Evolutionary conservation across 2,888 invertebrate genomes (phyloP).

Genomic region (Heliconius aoede): DNA sequence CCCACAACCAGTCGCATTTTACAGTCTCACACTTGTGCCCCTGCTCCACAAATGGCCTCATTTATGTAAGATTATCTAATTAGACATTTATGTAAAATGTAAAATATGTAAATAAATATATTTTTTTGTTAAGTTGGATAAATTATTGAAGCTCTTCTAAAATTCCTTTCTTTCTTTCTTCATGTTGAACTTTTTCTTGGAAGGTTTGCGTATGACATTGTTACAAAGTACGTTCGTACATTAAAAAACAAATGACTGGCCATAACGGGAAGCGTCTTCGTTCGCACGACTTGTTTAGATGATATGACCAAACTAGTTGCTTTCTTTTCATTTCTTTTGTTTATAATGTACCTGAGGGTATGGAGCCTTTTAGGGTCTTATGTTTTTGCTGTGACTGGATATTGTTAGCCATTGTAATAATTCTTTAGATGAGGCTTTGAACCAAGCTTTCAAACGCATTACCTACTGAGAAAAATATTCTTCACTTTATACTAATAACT

Average conservation of each 20-base stretch:
- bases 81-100: no score
- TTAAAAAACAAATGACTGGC: background rate
- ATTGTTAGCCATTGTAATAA: background rate
- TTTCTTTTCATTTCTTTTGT: background rate
- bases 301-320: background rate
- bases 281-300: slow-evolving; percentile 13
- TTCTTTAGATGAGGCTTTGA: background rate
- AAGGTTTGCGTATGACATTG: background rate
- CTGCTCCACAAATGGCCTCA: no score
- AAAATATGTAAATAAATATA: no score
- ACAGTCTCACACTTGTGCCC: no score
- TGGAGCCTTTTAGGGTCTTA: background rate
- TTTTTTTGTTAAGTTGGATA: background rate
- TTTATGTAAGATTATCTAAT: no score
- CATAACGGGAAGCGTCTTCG: slow-evolving; percentile 16
- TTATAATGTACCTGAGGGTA: background rate
- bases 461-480: no score
- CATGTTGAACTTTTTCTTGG: background rate
- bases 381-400: background rate
- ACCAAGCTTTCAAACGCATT: no score
- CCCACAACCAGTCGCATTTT: no score
- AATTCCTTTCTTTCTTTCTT: background rate
- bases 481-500: no score
- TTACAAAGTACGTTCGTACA: background rate
- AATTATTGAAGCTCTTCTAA: background rate